Evolutionary conservation across 2,113 vertebrate species (phyloP).

Genomic region (Semicossyphus pulcher): DNA sequence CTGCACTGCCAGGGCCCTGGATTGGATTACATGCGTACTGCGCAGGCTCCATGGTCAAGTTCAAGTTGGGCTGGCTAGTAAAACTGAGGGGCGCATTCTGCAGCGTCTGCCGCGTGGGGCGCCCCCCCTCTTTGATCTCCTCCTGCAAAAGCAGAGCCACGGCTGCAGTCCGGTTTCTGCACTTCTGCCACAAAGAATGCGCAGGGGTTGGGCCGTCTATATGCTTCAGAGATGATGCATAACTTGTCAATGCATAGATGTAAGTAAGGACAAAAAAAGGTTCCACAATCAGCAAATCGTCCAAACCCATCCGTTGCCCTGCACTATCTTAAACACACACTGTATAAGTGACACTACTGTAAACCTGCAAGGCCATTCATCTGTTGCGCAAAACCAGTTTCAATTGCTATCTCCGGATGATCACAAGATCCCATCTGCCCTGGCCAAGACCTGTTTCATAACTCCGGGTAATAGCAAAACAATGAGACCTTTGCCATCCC

Average conservation of each 20-base stretch:
- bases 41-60: conserved; percentile 84
- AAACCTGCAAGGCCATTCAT: conserved; percentile 69
- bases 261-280: not conserved
- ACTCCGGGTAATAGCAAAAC: conserved; percentile 27
- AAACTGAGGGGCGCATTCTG: conserved; percentile 73
- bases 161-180: conserved; percentile 21
- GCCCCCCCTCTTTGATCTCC: conserved; percentile 65
- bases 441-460: conserved; percentile 62
- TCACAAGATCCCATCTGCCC: conserved; percentile 76
- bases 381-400: conserved; percentile 68
- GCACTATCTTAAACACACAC: conserved; percentile 77
- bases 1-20: conserved; percentile 32
- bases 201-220: not conserved
- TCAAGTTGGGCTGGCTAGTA: conserved; percentile 82
- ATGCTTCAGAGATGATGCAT: not conserved
- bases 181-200: conserved; percentile 27
- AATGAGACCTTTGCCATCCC: conserved; percentile 36
- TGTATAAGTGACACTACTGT: conserved; percentile 77
- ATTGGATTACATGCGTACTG: conserved; percentile 62
- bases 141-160: conserved; percentile 32
- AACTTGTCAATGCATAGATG: not conserved
- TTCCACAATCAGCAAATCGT: conserved; percentile 25
- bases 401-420: conserved; percentile 69
- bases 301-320: conserved; percentile 53
- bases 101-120: conserved; percentile 65